Percentiles rank a stretch among this genome's conserved stretches.
Evolutionary conservation across 2,797 vertebrate genomes (phyloP).

Genomic region (Rachycentron canadum): DNA sequence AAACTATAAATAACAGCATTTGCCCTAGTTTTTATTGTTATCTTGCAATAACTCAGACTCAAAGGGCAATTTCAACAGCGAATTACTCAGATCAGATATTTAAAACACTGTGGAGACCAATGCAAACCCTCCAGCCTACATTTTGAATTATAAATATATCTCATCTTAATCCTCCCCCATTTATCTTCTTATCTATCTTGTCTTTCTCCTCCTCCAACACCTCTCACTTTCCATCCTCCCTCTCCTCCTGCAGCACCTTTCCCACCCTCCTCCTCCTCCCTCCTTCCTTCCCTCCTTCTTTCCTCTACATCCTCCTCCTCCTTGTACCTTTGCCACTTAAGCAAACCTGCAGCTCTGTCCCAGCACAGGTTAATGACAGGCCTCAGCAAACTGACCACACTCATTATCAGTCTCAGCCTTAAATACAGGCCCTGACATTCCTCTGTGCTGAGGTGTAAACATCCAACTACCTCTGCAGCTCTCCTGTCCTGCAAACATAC

Average conservation of each 20-base stretch:
- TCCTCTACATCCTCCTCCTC: slow-evolving; percentile 24
- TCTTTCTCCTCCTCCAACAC: slow-evolving; percentile 33
- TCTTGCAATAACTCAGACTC: slow-evolving; percentile 22
- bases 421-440: slow-evolving; percentile 84
- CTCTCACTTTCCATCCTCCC: slow-evolving; percentile 46
- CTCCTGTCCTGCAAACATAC: slow-evolving; percentile 43
- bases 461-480: slow-evolving; percentile 69
- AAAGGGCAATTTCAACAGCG: slow-evolving; percentile 2
- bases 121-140: slow-evolving; percentile 1
- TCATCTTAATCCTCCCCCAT: slow-evolving; percentile 24
- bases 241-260: slow-evolving; percentile 62
- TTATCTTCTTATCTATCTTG: slow-evolving; percentile 48
- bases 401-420: slow-evolving; percentile 82
- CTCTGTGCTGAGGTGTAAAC: slow-evolving; percentile 81
- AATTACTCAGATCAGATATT: slow-evolving; percentile 30
- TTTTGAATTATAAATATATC: slow-evolving; percentile 28
- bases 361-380: slow-evolving; percentile 83
- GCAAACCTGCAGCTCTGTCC: slow-evolving; percentile 50
- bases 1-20: slow-evolving; percentile 18
- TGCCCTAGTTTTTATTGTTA: slow-evolving; percentile 16
- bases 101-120: slow-evolving; percentile 12
- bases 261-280: slow-evolving; percentile 30
- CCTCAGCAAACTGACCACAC: slow-evolving; percentile 79
- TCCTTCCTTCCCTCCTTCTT: slow-evolving; percentile 9
- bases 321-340: slow-evolving; percentile 29